Base-by-base conservation (phyloP, 2,113 vertebrate genomes). In the Pelodiscus sinensis region DNA sequence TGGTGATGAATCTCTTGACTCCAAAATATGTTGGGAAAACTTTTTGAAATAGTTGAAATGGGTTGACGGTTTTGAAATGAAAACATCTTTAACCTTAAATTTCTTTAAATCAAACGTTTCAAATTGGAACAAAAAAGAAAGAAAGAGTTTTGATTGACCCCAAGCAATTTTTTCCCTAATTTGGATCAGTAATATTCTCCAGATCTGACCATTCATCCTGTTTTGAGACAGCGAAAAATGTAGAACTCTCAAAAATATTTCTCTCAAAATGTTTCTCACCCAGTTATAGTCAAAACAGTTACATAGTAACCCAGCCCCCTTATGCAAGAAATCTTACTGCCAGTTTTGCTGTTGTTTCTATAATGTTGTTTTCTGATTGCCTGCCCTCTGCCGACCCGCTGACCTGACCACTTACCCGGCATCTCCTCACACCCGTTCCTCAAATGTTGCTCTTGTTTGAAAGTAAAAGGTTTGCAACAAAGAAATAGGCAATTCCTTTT, bases 361-460 rank as follows among this genome's bases (percentile, higher is more conserved):
- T 93, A 94, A 79, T 94, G 84, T 65, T 56, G 71, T 65, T 90
- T 95, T 96, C 62, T 96, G 94, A 86, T 94, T 79, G 79, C 87
- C 75, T 90, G 19, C n/a, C 31, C 16, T 68, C 9, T 9, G 8
- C 65, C 16, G 16, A 68, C 56, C 85, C 90, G 90, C 75, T 96
- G 95, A 94, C 85, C 92, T 29, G 81, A 95, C 73, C 85, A 9
- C 31, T 13, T 90, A 85, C 54, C 75, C 93, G 0, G 0, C 1
- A 8, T 38, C 88, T 91, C 78, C 84, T 88, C 91, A n/a, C 1
- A 3, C 6, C 58, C 25, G 27, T 94, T 95, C 94, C 85, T 90
- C 75, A 89, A 77, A 10, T 78, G 58, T 58, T 2, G 1, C 84
- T n/a, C 35, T 87, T 90, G 68, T 81, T 95, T 84, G 84, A 65